Base-by-base conservation (phyloP, 2,113 vertebrate species). In the Poeciliopsis prolifica region DNA sequence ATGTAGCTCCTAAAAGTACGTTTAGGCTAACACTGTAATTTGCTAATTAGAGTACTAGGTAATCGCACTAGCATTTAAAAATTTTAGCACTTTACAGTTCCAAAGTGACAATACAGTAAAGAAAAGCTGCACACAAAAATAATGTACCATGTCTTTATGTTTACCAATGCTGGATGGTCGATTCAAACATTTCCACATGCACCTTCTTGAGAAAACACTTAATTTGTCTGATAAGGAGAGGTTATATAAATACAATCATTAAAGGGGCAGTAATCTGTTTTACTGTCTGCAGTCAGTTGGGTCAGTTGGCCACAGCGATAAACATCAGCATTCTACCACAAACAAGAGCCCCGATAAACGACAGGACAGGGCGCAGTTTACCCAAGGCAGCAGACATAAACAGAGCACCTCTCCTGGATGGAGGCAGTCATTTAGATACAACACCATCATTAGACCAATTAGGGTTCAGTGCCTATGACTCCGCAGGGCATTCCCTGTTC, bases 301-400 rank as follows among this genome's bases (percentile, higher is more conserved):
- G 84, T 86, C 88, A 81, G 77, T 30, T 82, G 83, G 87, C 78
- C 85, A 80, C 14, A 5, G 12, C 4, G 94, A 95, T 94, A 93
- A 84, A 72, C 69, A 95, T 94, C 94, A 77, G 77, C 81, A 75
- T 89, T 92, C 84, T 90, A 88, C 89, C 92, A 93, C 91, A 95
- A 95, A 93, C 92, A 92, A 85, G 89, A 73, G 79, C 89, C 75
- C 74, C 74, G 77, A 92, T 93, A 93, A 94, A 93, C 90, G 89
- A 85, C 80, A 75, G 87, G 86, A 83, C 74, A 81, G 75, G 78
- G 73, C 79, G 87, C 83, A 86, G 82, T 91, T 92, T 92, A 91
- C 88, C 79, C 86, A 61, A 72, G 79, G 82, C 92, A 86, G 85
- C 83, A 95, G 94, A 94, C 93, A 94, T 95, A 94, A 95, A 95